Base-by-base conservation (phyloP, 2,113 vertebrate species). In the Machaerirhynchus nigripectus region DNA sequence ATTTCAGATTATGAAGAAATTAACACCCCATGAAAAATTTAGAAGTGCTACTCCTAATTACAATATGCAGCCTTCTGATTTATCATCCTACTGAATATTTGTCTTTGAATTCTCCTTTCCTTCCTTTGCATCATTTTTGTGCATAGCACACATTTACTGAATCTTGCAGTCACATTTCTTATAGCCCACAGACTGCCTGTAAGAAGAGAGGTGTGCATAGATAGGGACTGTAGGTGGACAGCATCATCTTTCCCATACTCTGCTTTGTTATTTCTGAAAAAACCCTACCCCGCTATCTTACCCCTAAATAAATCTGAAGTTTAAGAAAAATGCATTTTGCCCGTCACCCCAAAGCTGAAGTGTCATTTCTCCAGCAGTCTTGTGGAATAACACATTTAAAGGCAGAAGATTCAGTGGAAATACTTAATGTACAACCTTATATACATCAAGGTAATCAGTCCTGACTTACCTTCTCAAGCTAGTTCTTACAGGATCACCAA, bases 91-190 rank as follows among this genome's bases (percentile, higher is more conserved):
- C 46, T 42, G 67, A 93, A 77, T 87, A 90, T 85, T 80, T 81
- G 91, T 59, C 95, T 95, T 87, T 95, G 93, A 91, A 91, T 84
- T 96, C 95, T 91, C 95, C 93, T 96, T 92, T 60, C 61, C 31
- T 81, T 95, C 50, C 55, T 90, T 73, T 42, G 55, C 79, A 88
- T 86, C 52, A 8, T 42, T 84, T 55, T 59, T 77, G 60, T 53
- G 39, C 63, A 90, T 13, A 79, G 67, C 15, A 50, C 60, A 76
- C n/a, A 68, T 60, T 52, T 82, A 79, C 37, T 49, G 77, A 85
- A 59, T 80, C 63, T 71, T 61, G 52, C 56, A 91, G 53, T 65
- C 71, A 49, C 6, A 5, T 82, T 89, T 84, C 84, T 47, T 63
- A 31, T n/a, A 79, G 84, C 52, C 55, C 53, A 64, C 37, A 69